phyloP scores from a whole-genome alignment of 2,797 vertebrate genomes.

The Paguma larvata region DNA sequence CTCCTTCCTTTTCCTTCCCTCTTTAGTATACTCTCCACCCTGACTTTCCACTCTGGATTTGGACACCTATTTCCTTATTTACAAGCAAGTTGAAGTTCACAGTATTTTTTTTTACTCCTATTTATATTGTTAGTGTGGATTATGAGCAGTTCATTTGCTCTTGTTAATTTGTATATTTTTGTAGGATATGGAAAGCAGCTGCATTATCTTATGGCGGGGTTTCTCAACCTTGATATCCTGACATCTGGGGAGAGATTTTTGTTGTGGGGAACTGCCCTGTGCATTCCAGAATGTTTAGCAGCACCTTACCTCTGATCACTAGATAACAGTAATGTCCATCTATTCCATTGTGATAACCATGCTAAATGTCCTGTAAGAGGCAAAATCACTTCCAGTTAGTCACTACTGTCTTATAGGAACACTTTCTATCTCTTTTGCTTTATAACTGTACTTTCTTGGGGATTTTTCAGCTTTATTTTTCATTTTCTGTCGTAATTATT shows the following conservation, averaged over 20 bases:
- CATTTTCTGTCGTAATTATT: background rate
- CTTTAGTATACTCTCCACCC: background rate
- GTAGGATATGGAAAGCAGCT: background rate
- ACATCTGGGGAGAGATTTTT: background rate
- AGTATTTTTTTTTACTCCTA: background rate
- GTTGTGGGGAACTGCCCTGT: background rate
- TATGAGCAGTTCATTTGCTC: background rate
- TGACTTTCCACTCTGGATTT: background rate
- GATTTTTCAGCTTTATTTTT: background rate
- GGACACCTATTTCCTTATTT: background rate
- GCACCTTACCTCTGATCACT: background rate
- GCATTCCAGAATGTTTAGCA: background rate
- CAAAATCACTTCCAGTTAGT: background rate
- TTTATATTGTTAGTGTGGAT: background rate
- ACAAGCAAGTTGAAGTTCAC: background rate
- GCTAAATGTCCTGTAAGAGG: background rate
- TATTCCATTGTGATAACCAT: background rate
- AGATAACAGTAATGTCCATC: background rate
- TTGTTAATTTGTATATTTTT: background rate
- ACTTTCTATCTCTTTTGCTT: background rate
- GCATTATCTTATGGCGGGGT: background rate
- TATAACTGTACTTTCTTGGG: background rate
- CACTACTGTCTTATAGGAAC: background rate
- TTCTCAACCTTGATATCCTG: background rate
- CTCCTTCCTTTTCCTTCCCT: background rate